A percentile compares a stretch with the other conserved stretches of the same genome.
Conservation (phyloP, 2,113 vertebrate species). For the Nettapus auritus region DNA sequence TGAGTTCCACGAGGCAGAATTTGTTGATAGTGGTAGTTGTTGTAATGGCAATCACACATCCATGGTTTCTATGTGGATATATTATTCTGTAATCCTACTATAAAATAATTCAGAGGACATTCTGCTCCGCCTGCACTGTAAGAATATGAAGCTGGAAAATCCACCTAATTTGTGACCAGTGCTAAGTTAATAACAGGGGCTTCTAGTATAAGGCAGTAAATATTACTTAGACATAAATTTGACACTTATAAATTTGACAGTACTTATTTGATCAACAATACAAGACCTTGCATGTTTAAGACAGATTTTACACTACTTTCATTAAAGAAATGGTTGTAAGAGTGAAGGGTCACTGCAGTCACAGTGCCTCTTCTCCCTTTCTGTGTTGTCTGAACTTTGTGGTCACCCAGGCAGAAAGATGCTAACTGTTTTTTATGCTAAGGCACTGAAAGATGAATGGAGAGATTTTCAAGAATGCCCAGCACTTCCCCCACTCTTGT, state of each 20-base stretch:
- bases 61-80: not conserved
- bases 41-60: not conserved
- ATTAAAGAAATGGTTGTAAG: not conserved
- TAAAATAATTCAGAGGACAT: not conserved
- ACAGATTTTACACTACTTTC: not conserved
- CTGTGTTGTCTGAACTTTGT: not conserved
- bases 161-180: not conserved
- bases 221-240: not conserved
- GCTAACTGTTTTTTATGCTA: not conserved
- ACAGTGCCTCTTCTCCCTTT: not conserved
- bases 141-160: not conserved
- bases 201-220: not conserved
- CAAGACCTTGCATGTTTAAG: not conserved
- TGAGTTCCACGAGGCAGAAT: not conserved
- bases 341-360: not conserved
- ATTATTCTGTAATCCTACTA: not conserved
- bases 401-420: not conserved
- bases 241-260: not conserved
- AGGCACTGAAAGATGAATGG: not conserved
- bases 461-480: not conserved
- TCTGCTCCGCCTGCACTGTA: not conserved
- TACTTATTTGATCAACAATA: not conserved
- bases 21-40: not conserved
- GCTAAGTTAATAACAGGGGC: not conserved
- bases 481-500: accelerated